Base-by-base conservation (phyloP, 2,888 invertebrate species). In the Mimumesa dahlbomi region DNA sequence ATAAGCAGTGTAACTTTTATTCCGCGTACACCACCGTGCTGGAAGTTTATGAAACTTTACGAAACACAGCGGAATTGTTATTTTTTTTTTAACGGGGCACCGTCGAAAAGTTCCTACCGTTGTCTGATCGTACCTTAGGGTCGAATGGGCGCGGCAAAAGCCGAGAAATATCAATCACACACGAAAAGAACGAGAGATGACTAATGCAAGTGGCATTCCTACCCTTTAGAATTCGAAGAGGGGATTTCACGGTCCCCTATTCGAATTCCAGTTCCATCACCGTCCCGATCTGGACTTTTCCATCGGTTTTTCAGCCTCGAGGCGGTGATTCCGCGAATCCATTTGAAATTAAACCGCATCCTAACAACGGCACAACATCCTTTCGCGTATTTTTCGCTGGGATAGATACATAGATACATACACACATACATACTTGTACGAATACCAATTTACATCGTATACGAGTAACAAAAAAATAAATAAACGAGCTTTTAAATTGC, bases 331-430 rank as follows among this genome's bases (percentile, higher is more conserved):
- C 34, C 38, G 45, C 49, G 54, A 54, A 66, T 69, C 61, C 61
- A 67, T 70, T 56, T 52, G 48, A 67, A 70, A 62, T 67, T 67
- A 46, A 61, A 70, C 56, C 50, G n/a, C 43, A 66, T 40, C 13
- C 38, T 50, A 59, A 57, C 58, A 65, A 42, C 52, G 42, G 14
- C 16, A 4, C 14, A 16, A 40, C 16, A 40, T 40, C 3, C 25
- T 25, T 5, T 54, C 62, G 11, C 14, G 13, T 4, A 4, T 18
- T n/a, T n/a, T n/a, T n/a, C n/a, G n/a, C n/a, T n/a, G n/a, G n/a
- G n/a, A n/a, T n/a, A n/a, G n/a, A n/a, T n/a, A n/a, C n/a, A n/a
- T n/a, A n/a, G n/a, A n/a, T n/a, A n/a, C n/a, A n/a, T n/a, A n/a
- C n/a, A n/a, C n/a, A n/a, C n/a, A n/a, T n/a, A n/a, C n/a, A n/a